Evolutionary conservation across 2,113 vertebrate species (phyloP), one percentile per base, ranked within the genome.

Genomic region (Gallinago undulata): DNA sequence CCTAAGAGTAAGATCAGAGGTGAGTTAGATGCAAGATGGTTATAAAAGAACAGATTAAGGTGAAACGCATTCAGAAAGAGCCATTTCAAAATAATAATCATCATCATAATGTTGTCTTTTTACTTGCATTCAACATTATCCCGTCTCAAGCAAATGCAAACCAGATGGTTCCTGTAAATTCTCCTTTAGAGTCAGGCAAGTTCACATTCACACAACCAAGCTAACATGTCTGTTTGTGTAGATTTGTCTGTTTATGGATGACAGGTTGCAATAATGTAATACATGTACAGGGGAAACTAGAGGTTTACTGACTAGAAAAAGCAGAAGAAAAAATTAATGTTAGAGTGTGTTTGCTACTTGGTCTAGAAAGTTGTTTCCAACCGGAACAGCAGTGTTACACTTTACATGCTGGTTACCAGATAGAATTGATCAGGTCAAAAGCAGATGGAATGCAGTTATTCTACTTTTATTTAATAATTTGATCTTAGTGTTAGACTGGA

Each of bases 91-190:
- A 57, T 50, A 18, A 68, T 41, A 35, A 1, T 43, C 37, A 39
- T 39, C 39, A 39, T 39, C 39, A 39, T 39, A 25, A 53, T 51
- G 27, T 30, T 30, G 28, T 55, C 53, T 10, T 70, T 81, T 63
- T 62, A 55, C 47, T 83, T 90, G 45, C 30, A 13, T 91, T 84
- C 39, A 70, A 39, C 56, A 85, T 31, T 97, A 67, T 94, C 30
- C 69, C 59, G 91, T 69, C 9, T 78, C 28, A 19, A 95, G 23
- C 66, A 98, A 97, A 97, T 90, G 59, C 4, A 9, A 59, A 95
- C 89, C 96, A 97, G 93, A 95, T 96, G 90, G 91, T 89, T 96
- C 60, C 92, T 97, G 89, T 89, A 93, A 94, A 97, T 97, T 87
- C 81, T 94, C 31, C 69, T 96, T 94, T 88, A 91, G 51, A 89